Conservation (phyloP, 2,113 vertebrate genomes). For the Dinomys branickii region DNA sequence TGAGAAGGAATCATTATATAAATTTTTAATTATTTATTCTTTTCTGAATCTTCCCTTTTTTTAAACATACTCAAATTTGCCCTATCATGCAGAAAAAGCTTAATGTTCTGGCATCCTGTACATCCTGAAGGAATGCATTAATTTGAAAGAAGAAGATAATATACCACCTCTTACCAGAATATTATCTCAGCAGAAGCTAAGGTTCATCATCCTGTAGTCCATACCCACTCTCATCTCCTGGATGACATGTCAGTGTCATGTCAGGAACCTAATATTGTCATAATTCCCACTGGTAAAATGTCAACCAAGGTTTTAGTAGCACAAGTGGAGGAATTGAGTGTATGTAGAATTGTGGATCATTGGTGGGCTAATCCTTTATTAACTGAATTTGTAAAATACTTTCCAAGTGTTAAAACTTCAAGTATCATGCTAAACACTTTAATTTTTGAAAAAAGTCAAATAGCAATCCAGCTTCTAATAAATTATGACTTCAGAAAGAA, state of each 20-base stretch:
- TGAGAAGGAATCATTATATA: neutral
- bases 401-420: neutral
- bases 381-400: neutral
- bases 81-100: neutral
- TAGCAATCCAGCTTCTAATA: neutral
- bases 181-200: neutral
- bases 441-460: neutral
- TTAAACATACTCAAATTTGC: neutral
- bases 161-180: neutral
- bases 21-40: neutral
- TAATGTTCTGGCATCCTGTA: neutral
- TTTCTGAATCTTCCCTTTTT: neutral
- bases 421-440: neutral
- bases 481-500: conserved; percentile 17
- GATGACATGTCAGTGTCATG: neutral
- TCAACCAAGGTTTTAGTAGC: neutral
- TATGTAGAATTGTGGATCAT: neutral
- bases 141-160: neutral
- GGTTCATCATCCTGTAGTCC: neutral
- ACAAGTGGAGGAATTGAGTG: neutral
- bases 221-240: neutral
- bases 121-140: neutral
- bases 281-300: neutral
- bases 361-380: neutral
- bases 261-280: neutral